Evolutionary conservation across 2,888 invertebrate species (phyloP).

Genomic region (Biston stratarius): DNA sequence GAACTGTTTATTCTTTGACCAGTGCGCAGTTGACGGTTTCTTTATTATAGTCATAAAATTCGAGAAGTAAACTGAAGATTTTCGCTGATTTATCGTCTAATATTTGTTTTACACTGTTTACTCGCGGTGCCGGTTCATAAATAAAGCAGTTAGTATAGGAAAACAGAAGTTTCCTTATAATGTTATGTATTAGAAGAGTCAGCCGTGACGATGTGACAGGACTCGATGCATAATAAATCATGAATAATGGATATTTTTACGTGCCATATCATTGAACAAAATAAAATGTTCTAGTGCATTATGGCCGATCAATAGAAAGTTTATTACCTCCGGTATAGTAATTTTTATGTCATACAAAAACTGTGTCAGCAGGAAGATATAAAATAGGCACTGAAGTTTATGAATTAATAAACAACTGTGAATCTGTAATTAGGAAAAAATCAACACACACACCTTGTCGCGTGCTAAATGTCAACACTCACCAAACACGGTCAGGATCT

Average conservation of each 20-base stretch:
- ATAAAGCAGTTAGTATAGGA: slow-evolving; percentile 68
- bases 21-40: slow-evolving; percentile 80
- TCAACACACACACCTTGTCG: not conserved
- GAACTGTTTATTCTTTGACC: slow-evolving; percentile 75
- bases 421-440: slow-evolving; percentile 32
- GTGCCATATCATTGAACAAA: slow-evolving; percentile 61
- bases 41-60: slow-evolving; percentile 83
- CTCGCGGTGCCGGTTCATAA: slow-evolving; percentile 63
- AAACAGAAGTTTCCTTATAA: slow-evolving; percentile 61
- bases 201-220: slow-evolving; percentile 48
- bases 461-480: slow-evolving; percentile 55
- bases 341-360: slow-evolving; percentile 58
- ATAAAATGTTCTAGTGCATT: slow-evolving; percentile 53
- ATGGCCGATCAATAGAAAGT: slow-evolving; percentile 69
- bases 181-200: slow-evolving; percentile 52
- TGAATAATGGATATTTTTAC: slow-evolving; percentile 51
- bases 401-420: slow-evolving; percentile 41
- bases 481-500: slow-evolving; percentile 50
- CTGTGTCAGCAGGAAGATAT: slow-evolving; percentile 63
- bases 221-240: slow-evolving; percentile 53
- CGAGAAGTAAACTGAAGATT: slow-evolving; percentile 74
- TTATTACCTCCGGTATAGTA: slow-evolving; percentile 73
- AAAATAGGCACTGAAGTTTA: slow-evolving; percentile 50
- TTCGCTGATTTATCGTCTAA: slow-evolving; percentile 80
- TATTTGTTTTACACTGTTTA: slow-evolving; percentile 84